Conservation (phyloP, 64 coral and sea anemone species). For the Hydrozoanthus tunicans region DNA sequence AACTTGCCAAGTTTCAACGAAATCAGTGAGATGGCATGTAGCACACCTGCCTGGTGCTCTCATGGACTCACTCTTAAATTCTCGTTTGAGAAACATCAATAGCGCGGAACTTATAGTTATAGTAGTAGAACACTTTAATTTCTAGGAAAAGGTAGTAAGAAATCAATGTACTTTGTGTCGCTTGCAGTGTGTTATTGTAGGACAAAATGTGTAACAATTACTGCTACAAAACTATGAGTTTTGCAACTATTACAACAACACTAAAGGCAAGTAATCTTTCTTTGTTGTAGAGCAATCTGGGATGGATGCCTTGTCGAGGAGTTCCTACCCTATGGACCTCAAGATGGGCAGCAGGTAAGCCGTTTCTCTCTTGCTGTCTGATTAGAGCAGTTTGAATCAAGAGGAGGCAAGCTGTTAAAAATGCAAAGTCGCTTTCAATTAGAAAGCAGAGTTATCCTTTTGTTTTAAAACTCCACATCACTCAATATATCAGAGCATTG, state of each 20-base stretch:
- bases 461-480: no score
- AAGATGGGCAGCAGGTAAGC: constrained; percentile 54
- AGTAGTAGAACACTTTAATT: neutral
- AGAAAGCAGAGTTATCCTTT: no score
- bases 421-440: no score
- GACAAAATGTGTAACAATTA: neutral
- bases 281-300: constrained; percentile 72
- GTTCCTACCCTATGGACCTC: constrained; percentile 44
- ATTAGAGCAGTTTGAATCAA: no score
- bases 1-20: no score
- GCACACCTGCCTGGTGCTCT: no score
- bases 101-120: neutral
- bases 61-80: no score
- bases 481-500: no score
- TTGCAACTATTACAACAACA: neutral
- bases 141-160: neutral
- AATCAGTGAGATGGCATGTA: no score
- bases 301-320: constrained; percentile 87
- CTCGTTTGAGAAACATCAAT: neutral
- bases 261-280: neutral
- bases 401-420: no score
- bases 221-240: neutral
- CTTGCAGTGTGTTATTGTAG: neutral
- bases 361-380: neutral
- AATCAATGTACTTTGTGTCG: neutral